Evolutionary conservation across 2,888 invertebrate genomes (phyloP).

Genomic region (Scaptomyza parva): DNA sequence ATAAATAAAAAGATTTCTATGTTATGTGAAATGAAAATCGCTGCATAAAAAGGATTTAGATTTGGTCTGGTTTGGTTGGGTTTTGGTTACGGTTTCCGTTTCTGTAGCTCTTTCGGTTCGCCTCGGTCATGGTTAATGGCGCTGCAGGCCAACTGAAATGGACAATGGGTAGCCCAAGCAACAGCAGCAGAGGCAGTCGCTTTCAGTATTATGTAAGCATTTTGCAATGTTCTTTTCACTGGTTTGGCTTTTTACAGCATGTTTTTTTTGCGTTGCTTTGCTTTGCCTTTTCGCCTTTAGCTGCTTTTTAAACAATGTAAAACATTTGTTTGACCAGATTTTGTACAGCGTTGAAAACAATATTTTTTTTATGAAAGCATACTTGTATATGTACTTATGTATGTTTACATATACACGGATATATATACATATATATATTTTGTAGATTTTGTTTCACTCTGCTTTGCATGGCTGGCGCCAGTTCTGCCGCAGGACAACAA

Average conservation of each 20-base stretch:
- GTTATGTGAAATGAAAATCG: conserved; percentile 51
- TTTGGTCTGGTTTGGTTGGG: conserved; percentile 42
- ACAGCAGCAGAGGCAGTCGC: conserved; percentile 29
- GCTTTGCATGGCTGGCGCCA: conserved; percentile 43
- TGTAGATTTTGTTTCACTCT: conserved; percentile 36
- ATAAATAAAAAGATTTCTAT: conserved; percentile 9
- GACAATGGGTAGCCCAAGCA: conserved; percentile 37
- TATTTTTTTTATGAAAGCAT: conserved; percentile 51
- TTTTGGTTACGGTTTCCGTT: conserved; percentile 29
- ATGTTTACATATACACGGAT: no score
- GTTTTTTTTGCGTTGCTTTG: not conserved
- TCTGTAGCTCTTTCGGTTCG: conserved; percentile 38
- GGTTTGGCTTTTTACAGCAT: not conserved
- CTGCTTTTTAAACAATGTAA: conserved; percentile 68
- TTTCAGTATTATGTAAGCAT: conserved; percentile 41
- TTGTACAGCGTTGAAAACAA: conserved; percentile 60
- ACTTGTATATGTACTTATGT: conserved; percentile 25
- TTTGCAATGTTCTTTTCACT: conserved; percentile 48
- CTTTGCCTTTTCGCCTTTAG: conserved; percentile 18
- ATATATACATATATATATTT: conserved; percentile 12
- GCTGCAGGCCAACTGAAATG: conserved; percentile 66
- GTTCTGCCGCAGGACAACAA: conserved; percentile 51
- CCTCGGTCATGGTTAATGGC: conserved; percentile 65
- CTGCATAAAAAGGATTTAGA: conserved; percentile 67
- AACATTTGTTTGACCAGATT: conserved; percentile 76